Evolutionary conservation across 2,797 vertebrate genomes (phyloP).

Genomic region (Eidolon dupreanum): DNA sequence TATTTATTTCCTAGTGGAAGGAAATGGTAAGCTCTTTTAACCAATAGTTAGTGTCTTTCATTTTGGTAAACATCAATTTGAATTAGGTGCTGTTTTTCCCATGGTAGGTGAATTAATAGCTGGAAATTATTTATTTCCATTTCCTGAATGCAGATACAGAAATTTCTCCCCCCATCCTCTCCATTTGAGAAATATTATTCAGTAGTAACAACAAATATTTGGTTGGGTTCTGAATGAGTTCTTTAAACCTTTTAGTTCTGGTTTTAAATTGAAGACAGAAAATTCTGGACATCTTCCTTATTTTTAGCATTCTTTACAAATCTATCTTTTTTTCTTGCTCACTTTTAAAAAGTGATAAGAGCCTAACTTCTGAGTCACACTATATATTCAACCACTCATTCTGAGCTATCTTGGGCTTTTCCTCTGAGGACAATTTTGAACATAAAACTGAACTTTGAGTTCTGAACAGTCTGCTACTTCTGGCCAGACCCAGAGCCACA

Average conservation of each 20-base stretch:
- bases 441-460: not conserved
- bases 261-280: not conserved
- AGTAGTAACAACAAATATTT: not conserved
- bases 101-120: not conserved
- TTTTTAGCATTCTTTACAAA: constrained; percentile 13
- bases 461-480: not conserved
- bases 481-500: not conserved
- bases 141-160: not conserved
- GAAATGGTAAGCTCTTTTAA: not conserved
- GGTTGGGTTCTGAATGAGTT: not conserved
- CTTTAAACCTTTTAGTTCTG: not conserved
- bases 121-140: not conserved
- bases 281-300: not conserved
- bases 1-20: not conserved
- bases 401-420: not conserved
- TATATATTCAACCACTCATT: not conserved
- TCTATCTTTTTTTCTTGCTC: not conserved
- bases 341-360: not conserved
- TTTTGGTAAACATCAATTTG: constrained; percentile 9
- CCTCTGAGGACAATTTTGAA: not conserved
- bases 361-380: not conserved
- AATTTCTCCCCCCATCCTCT: not conserved
- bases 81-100: not conserved
- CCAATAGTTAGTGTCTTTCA: not conserved
- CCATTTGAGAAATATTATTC: not conserved